phyloP scores from a whole-genome alignment of 2,797 vertebrate genomes.

The Lacerta viridis region DNA sequence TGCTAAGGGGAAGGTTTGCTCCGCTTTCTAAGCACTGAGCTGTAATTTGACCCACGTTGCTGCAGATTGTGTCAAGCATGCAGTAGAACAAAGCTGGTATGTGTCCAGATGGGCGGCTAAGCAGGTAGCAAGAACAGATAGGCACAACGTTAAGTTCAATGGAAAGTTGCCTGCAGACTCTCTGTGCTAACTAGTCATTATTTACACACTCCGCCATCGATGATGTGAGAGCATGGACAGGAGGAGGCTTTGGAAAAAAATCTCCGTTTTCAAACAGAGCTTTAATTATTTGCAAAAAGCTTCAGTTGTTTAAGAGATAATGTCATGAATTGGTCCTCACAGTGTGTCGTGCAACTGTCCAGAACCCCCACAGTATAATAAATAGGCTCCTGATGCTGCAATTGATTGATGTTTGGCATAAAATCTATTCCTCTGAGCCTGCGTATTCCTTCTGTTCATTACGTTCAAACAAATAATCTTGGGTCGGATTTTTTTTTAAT shows the following conservation, averaged over 20 bases:
- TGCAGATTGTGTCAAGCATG: neutral
- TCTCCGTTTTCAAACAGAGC: slow-evolving; percentile 82
- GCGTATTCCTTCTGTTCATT: slow-evolving; percentile 87
- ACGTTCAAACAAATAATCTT: slow-evolving; percentile 84
- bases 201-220: slow-evolving; percentile 78
- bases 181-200: slow-evolving; percentile 76
- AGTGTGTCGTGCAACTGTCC: slow-evolving; percentile 81
- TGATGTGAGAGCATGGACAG: slow-evolving; percentile 75
- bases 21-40: neutral
- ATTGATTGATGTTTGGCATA: slow-evolving; percentile 88
- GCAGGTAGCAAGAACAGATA: slow-evolving; percentile 35
- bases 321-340: slow-evolving; percentile 83
- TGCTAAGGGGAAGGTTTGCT: neutral
- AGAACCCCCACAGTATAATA: slow-evolving; percentile 86
- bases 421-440: slow-evolving; percentile 86
- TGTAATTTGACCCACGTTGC: neutral
- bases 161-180: slow-evolving; percentile 76
- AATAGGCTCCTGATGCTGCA: slow-evolving; percentile 82
- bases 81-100: slow-evolving; percentile 12
- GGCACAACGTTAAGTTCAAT: slow-evolving; percentile 64
- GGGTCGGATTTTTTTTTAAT: slow-evolving; percentile 79
- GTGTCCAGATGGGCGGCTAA: slow-evolving; percentile 17
- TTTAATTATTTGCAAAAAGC: slow-evolving; percentile 84
- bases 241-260: slow-evolving; percentile 74
- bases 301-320: slow-evolving; percentile 83